Evolutionary conservation across 2,797 vertebrate genomes (phyloP), one percentile per base, ranked within the genome.

Genomic region (Artibeus jamaicensis): DNA sequence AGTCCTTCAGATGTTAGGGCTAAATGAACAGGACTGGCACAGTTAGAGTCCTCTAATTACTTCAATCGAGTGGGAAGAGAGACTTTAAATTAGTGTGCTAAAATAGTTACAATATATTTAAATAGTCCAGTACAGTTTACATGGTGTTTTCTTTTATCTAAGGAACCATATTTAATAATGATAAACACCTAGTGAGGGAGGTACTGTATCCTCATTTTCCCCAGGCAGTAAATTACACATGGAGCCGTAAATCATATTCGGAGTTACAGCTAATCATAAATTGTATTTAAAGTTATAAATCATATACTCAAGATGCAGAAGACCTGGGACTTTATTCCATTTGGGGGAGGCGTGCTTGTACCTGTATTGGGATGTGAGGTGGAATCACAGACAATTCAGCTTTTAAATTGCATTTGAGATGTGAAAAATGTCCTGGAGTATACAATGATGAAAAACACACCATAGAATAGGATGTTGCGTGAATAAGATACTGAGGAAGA

Each of bases 341-440:
- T 26, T 67, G 50, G 26, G 6, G 57, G 34, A 79, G n/a, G 14
- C 39, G 37, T 50, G 16, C 6, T 7, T 62, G 5, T 22, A 5
- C 15, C 14, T n/a, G 14, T 1, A 2, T 37, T 89, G 44, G 2
- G 9, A 2, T 29, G 11, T 65, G 2, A 53, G 10, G 11, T 32
- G 8, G 10, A 42, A 22, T 65, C 15, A 24, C 18, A 5, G 2
- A 8, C 26, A 55, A 76, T 22, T 74, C 71, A 39, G 21, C 67
- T 78, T 88, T 46, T 37, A 73, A 83, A 32, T 55, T 39, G 29
- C 0, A 62, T 74, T 89, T 37, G 19, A 68, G 34, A 93, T 85
- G 4, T 65, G 2, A 71, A 90, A 83, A 24, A 5, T 65, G 50
- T 90, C 19, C 14, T 65, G 16, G 24, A 42, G 12, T 70, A 65